phyloP scores from a whole-genome alignment of 2,888 invertebrate species.

The Rhorus exstirpatorius region DNA sequence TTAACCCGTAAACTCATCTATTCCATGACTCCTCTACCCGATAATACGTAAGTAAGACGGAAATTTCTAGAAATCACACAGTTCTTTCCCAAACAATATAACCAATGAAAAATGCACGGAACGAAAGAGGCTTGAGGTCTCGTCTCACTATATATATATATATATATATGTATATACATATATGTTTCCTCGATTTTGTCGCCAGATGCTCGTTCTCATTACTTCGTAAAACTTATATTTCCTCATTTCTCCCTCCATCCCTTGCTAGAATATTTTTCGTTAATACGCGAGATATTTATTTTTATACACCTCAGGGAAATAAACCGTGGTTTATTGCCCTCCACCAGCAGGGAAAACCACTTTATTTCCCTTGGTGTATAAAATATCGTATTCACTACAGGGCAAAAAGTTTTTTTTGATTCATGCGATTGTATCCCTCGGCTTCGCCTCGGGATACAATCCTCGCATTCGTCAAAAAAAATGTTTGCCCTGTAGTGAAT shows the following conservation, averaged over 20 bases:
- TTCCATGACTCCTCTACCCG: slow-evolving; percentile 82
- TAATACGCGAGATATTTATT: not conserved
- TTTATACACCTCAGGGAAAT: no score
- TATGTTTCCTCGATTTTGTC: slow-evolving; percentile 36
- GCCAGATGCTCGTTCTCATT: slow-evolving; percentile 41
- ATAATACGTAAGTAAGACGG: slow-evolving; percentile 80
- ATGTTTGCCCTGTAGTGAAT: no score
- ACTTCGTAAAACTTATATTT: slow-evolving; percentile 8
- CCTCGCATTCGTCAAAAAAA: no score
- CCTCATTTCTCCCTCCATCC: not conserved
- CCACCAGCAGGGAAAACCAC: no score
- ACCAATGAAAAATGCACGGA: slow-evolving; percentile 4
- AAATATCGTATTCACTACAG: no score
- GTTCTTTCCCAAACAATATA: slow-evolving; percentile 21
- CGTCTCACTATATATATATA: slow-evolving; percentile 6
- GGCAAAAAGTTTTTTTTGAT: no score
- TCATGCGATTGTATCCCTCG: no score
- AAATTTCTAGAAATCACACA: slow-evolving; percentile 29
- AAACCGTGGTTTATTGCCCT: no score
- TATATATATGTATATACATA: slow-evolving; percentile 25
- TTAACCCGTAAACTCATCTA: slow-evolving; percentile 75
- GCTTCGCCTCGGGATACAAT: no score
- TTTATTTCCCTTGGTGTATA: no score
- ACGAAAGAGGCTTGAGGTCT: slow-evolving; percentile 9
- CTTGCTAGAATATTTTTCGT: no score